phyloP scores from a whole-genome alignment of 2,113 vertebrate genomes.

The Crocuta crocuta region DNA sequence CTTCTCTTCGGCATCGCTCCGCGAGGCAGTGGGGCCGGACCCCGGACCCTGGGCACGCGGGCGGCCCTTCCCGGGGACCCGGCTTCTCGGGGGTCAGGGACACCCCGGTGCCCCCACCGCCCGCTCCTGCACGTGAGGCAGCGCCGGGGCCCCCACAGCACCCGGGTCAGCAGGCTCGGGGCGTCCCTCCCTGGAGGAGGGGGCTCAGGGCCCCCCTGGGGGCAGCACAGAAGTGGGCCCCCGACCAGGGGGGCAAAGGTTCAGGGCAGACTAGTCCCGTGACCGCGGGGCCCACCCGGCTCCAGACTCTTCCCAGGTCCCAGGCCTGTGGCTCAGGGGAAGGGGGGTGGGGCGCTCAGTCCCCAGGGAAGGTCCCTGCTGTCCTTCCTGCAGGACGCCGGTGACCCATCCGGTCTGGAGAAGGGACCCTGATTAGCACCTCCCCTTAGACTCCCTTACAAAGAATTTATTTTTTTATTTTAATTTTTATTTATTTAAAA shows the following conservation, averaged over 20 bases:
- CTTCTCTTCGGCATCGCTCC: conserved; percentile 42
- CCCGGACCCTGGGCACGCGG: fast-evolving
- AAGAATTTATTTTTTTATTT: too few relatives aligned
- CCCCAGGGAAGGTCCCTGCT: not conserved
- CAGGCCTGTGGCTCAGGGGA: not conserved
- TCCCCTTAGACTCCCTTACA: too few relatives aligned
- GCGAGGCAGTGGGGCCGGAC: not conserved
- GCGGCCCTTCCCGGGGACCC: not conserved
- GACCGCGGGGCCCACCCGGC: not conserved
- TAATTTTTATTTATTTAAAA: too few relatives aligned
- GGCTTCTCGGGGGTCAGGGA: not conserved
- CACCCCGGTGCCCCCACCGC: not conserved
- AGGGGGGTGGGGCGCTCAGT: not conserved
- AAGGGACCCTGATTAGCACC: not conserved
- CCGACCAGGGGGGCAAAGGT: fast-evolving
- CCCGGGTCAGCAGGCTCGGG: not conserved
- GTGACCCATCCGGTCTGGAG: not conserved
- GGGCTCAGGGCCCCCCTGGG: not conserved
- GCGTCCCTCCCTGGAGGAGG: not conserved
- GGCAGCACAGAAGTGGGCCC: not conserved
- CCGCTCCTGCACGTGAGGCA: fast-evolving
- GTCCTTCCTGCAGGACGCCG: not conserved
- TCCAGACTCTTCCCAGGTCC: not conserved
- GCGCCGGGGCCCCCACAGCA: not conserved
- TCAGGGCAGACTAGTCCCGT: fast-evolving